These are phyloP conservation scores for Pseudonaja textilis DNA, from an alignment of 2,113 vertebrate genomes.

Conservation along the genomic window DNA sequence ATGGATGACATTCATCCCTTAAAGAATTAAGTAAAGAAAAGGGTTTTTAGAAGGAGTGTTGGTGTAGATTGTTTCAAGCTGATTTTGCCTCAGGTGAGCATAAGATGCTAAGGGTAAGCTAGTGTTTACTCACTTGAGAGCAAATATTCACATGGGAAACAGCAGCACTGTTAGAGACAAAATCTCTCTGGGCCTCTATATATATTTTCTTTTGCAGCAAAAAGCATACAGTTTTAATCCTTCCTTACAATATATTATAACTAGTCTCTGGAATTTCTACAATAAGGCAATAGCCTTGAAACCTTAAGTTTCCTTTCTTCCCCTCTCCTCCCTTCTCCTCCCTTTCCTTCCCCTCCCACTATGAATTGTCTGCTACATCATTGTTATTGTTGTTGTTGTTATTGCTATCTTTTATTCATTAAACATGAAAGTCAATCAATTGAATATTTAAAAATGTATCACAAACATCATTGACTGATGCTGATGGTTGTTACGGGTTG, in stretches of 20 bases:
- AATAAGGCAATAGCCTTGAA: background rate
- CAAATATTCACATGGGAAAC: background rate
- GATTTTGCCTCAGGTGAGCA: background rate
- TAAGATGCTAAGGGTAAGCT: background rate
- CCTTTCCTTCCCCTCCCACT: background rate
- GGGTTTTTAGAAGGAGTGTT: background rate
- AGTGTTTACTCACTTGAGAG: background rate
- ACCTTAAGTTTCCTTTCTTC: background rate
- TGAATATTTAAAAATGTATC: no score
- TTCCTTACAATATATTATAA: background rate
- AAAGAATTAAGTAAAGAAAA: background rate
- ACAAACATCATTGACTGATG: no score
- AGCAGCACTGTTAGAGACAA: background rate
- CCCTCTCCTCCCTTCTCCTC: background rate
- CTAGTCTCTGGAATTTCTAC: background rate
- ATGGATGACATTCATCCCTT: background rate
- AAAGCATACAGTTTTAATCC: background rate
- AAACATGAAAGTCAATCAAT: no score
- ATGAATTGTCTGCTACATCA: background rate
- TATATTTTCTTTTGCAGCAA: background rate
- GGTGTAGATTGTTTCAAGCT: background rate
- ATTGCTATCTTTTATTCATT: no score
- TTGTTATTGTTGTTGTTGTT: no score
- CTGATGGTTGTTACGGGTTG: no score
- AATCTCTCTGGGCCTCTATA: background rate